Evolutionary conservation across 1,140 invertebrate species (phyloP).

Genomic region (Euwallacea fornicatus): DNA sequence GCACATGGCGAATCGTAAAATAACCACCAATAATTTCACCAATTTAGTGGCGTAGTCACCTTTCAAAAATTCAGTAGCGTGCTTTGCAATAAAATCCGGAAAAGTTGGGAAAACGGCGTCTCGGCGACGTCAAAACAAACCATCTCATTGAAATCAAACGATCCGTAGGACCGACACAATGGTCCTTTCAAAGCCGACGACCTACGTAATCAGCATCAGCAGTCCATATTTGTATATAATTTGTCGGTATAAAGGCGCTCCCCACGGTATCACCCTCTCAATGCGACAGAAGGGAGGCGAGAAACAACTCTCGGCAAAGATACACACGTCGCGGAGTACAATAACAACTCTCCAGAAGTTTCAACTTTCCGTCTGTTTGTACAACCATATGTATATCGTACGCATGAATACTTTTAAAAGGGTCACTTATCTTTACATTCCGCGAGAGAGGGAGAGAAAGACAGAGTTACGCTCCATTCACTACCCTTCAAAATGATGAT

Average conservation of each 20-base stretch:
- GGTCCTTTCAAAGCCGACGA: background rate
- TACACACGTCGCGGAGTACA: constrained; percentile 14
- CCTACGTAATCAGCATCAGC: constrained; percentile 41
- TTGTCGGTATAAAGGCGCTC: constrained; percentile 53
- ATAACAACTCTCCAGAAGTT: constrained; percentile 20
- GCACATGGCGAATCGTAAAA: too few relatives aligned
- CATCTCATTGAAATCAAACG: background rate
- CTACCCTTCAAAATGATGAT: background rate
- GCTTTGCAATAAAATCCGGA: too few relatives aligned
- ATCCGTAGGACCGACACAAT: constrained; percentile 4
- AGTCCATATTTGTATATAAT: constrained; percentile 56
- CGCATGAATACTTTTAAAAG: constrained; percentile 53
- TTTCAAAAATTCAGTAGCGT: too few relatives aligned
- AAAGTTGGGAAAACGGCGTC: too few relatives aligned
- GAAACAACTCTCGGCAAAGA: constrained; percentile 32
- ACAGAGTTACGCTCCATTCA: constrained; percentile 40
- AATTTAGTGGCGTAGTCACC: too few relatives aligned
- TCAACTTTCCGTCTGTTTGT: constrained; percentile 43
- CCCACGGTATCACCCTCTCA: constrained; percentile 50
- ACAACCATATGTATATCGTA: constrained; percentile 52
- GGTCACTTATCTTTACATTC: constrained; percentile 49
- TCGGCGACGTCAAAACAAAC: too few relatives aligned
- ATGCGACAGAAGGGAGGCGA: constrained; percentile 48
- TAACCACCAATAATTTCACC: too few relatives aligned
- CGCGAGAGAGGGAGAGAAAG: constrained; percentile 7